These are phyloP conservation scores for Pyrocephalus nanus DNA, from an alignment of 2,797 vertebrate species.

Conservation along the genomic window DNA sequence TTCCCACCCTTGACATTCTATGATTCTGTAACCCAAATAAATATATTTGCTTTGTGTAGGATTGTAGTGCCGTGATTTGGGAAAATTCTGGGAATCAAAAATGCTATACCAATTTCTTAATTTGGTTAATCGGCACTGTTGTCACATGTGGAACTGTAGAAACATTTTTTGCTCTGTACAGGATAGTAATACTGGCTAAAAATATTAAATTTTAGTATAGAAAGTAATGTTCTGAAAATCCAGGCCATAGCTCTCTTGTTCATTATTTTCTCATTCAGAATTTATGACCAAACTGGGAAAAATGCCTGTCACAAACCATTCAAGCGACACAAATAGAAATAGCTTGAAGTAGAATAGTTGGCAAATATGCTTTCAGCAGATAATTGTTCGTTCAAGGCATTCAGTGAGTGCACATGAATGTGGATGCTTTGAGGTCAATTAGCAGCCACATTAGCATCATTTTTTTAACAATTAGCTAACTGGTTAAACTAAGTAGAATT, in stretches of 20 bases:
- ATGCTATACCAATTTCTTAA: neutral
- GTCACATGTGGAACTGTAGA: neutral
- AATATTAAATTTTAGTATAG: neutral
- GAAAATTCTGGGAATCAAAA: neutral
- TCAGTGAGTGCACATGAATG: neutral
- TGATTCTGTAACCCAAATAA: neutral
- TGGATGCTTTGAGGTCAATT: neutral
- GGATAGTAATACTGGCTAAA: neutral
- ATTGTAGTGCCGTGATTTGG: neutral
- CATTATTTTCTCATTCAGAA: neutral
- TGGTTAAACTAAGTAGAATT: neutral
- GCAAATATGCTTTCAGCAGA: neutral
- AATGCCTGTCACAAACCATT: neutral
- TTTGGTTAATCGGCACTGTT: neutral
- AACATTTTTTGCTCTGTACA: neutral
- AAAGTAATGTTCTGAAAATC: neutral
- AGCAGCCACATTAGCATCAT: accelerated
- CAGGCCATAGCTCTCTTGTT: neutral
- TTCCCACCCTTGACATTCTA: neutral
- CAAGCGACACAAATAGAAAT: neutral
- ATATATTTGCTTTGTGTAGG: neutral
- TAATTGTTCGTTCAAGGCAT: neutral
- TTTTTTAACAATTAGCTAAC: neutral
- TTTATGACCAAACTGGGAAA: neutral
- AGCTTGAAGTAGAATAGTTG: neutral